These are phyloP conservation scores for Gnathonemus longibarbis DNA, from an alignment of 2,113 vertebrate genomes.

Conservation along the genomic window DNA sequence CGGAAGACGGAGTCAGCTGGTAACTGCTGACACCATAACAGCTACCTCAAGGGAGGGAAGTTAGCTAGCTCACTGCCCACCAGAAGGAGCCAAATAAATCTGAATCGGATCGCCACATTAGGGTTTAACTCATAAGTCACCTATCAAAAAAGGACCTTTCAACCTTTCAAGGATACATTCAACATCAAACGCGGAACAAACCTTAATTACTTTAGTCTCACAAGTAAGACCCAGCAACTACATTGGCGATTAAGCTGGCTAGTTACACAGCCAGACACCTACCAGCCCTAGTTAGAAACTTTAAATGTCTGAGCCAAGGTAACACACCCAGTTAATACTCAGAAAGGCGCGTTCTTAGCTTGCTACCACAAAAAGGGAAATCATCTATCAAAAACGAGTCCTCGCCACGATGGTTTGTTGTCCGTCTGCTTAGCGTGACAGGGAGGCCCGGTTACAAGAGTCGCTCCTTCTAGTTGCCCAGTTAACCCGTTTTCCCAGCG, in stretches of 20 bases:
- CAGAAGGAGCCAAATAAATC: neutral
- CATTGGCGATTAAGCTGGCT: neutral
- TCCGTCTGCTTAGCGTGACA: neutral
- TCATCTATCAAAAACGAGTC: neutral
- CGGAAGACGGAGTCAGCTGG: neutral
- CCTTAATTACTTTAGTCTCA: neutral
- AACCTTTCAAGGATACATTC: too few relatives aligned
- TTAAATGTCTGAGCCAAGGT: slow-evolving; percentile 7
- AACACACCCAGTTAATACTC: neutral
- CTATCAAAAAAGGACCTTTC: neutral
- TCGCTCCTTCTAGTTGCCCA: neutral
- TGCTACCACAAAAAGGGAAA: neutral
- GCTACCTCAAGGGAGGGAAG: neutral
- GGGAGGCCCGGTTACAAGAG: slow-evolving; percentile 11
- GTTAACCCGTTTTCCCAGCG: neutral
- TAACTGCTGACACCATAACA: neutral
- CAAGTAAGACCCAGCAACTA: neutral
- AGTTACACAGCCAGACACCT: neutral
- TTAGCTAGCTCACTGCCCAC: neutral
- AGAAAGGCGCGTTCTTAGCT: neutral
- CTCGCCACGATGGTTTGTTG: neutral
- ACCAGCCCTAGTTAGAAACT: neutral
- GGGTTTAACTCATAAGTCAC: neutral
- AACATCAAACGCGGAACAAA: neutral
- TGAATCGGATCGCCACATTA: neutral